Percentiles rank a stretch among this genome's conserved stretches.
These are phyloP conservation scores for Xerus rutilus DNA, from an alignment of 2,797 vertebrate genomes.

Conservation along the genomic window DNA sequence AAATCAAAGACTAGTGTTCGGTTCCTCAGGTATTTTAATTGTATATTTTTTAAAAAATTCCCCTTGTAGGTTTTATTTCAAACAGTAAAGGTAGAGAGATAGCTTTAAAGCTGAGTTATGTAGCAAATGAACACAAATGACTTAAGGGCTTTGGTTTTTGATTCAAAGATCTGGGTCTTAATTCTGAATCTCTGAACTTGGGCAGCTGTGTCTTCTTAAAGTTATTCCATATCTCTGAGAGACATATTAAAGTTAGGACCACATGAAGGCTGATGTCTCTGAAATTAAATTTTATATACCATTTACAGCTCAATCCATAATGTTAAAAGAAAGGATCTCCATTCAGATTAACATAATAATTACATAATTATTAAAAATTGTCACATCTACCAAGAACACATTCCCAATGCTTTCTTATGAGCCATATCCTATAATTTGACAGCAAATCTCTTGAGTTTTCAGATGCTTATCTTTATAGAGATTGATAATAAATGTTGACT, in stretches of 20 bases:
- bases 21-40: not conserved
- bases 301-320: not conserved
- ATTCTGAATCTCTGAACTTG: not conserved
- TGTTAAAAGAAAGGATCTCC: not conserved
- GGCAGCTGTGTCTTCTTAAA: not conserved
- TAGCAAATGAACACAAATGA: not conserved
- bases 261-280: not conserved
- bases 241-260: not conserved
- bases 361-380: not conserved
- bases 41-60: not conserved
- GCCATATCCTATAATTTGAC: not conserved
- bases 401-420: not conserved
- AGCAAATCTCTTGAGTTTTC: not conserved
- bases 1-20: not conserved
- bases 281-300: not conserved
- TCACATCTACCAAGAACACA: not conserved
- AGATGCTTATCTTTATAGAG: not conserved
- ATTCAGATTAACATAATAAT: not conserved
- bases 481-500: not conserved
- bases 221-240: not conserved
- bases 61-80: constrained; percentile 4
- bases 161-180: not conserved
- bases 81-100: not conserved
- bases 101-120: not conserved
- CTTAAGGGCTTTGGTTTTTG: not conserved